phyloP scores from a whole-genome alignment of 2,797 vertebrate species.

The Numenius phaeopus region DNA sequence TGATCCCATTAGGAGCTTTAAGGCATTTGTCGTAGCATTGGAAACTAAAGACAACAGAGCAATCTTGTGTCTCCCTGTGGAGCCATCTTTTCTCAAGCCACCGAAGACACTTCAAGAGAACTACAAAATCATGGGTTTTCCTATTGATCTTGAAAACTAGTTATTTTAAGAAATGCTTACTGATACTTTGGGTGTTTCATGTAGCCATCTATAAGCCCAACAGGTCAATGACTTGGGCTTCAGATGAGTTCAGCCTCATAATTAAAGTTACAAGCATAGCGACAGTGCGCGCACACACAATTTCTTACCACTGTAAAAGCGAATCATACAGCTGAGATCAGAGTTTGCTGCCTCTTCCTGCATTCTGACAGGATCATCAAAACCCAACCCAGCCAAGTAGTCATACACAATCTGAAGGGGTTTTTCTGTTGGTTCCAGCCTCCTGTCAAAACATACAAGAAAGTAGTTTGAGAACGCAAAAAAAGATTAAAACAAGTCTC shows the following conservation, averaged over 20 bases:
- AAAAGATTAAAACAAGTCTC: neutral
- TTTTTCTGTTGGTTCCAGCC: slow-evolving; percentile 87
- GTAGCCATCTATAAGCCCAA: neutral
- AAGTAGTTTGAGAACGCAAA: slow-evolving; percentile 27
- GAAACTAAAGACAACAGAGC: neutral
- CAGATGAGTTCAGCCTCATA: neutral
- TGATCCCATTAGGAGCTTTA: neutral
- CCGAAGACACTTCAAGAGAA: neutral
- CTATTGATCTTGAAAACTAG: neutral
- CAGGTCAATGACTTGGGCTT: neutral
- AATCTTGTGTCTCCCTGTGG: neutral
- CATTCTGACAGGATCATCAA: slow-evolving; percentile 87
- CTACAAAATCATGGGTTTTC: neutral
- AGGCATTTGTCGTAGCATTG: neutral
- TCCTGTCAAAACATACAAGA: slow-evolving; percentile 82
- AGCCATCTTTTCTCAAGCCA: neutral
- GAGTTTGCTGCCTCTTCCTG: slow-evolving; percentile 94
- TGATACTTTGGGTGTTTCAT: neutral
- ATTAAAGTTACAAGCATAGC: neutral
- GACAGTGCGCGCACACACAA: neutral
- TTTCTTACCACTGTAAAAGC: slow-evolving; percentile 94
- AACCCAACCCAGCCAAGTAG: slow-evolving; percentile 91
- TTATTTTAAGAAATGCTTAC: neutral
- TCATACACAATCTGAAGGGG: slow-evolving; percentile 95
- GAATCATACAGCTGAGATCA: slow-evolving; percentile 97